Evolutionary conservation across 1,140 invertebrate genomes (phyloP).

Genomic region (Anoplolepis gracilipes): DNA sequence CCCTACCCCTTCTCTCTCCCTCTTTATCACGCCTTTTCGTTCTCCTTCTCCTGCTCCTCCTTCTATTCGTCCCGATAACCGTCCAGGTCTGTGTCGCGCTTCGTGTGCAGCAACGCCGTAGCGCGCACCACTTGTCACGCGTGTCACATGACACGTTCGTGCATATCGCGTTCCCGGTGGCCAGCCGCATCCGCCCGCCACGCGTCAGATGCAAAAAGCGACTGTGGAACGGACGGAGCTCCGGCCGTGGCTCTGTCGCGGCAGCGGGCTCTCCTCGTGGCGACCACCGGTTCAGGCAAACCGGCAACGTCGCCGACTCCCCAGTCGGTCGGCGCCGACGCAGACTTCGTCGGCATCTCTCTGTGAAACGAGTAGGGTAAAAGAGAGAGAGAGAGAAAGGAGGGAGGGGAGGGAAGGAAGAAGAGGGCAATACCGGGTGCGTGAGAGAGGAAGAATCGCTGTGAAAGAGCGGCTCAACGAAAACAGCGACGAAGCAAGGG

Average conservation of each 20-base stretch:
- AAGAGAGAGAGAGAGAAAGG: neutral
- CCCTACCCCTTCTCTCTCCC: neutral
- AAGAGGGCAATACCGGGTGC: too few species aligned
- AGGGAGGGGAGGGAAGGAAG: neutral
- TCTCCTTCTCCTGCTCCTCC: too few species aligned
- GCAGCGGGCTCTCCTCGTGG: constrained; percentile 75
- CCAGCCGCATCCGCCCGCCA: constrained; percentile 62
- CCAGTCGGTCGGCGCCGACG: constrained; percentile 61
- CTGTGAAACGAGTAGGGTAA: neutral
- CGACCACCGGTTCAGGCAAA: constrained; percentile 34
- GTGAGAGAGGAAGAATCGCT: neutral
- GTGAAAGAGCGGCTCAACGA: constrained; percentile 3
- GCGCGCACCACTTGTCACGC: constrained; percentile 67
- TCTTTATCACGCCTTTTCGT: constrained; percentile 1
- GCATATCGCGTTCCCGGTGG: constrained; percentile 57
- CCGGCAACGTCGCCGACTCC: constrained; percentile 60
- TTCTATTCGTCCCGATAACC: neutral
- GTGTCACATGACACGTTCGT: constrained; percentile 80
- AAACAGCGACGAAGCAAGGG: neutral
- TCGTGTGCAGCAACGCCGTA: constrained; percentile 50
- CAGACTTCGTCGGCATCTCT: constrained; percentile 67
- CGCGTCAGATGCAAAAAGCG: constrained; percentile 78
- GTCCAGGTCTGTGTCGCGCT: neutral
- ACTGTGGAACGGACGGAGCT: constrained; percentile 72
- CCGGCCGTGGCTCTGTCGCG: constrained; percentile 52